Conservation (phyloP, 2,888 invertebrate species). For the Ecliptopera silaceata region DNA sequence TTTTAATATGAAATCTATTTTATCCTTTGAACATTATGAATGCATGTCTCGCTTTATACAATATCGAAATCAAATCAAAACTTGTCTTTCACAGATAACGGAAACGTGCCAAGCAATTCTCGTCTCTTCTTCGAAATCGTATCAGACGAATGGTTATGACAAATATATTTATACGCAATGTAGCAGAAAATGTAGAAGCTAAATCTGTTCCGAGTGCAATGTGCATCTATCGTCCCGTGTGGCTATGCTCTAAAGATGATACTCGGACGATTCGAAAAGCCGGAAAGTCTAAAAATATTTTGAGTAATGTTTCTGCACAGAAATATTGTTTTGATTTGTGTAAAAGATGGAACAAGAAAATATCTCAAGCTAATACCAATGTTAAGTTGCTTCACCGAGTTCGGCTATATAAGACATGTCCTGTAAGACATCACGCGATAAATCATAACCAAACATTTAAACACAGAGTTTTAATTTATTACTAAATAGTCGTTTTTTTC, state of each 20-base stretch:
- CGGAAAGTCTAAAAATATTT: background rate
- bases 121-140: slow-evolving; percentile 12
- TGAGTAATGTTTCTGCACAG: background rate
- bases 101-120: background rate
- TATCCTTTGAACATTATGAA: too few species aligned
- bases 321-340: too few species aligned
- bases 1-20: too few species aligned
- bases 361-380: too few species aligned
- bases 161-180: slow-evolving; percentile 21
- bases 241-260: background rate
- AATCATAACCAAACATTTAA: too few species aligned
- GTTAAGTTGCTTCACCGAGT: too few species aligned
- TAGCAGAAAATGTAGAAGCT: slow-evolving; percentile 4
- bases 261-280: background rate
- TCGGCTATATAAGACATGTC: too few species aligned
- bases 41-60: too few species aligned
- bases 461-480: too few species aligned
- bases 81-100: background rate
- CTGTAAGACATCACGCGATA: too few species aligned
- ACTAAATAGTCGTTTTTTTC: too few species aligned
- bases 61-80: background rate
- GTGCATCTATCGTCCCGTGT: slow-evolving; percentile 1
- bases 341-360: too few species aligned
- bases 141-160: slow-evolving; percentile 7
- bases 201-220: slow-evolving; percentile 5